Conservation (phyloP, 2,113 vertebrate species). For the Choloepus hoffmanni region DNA sequence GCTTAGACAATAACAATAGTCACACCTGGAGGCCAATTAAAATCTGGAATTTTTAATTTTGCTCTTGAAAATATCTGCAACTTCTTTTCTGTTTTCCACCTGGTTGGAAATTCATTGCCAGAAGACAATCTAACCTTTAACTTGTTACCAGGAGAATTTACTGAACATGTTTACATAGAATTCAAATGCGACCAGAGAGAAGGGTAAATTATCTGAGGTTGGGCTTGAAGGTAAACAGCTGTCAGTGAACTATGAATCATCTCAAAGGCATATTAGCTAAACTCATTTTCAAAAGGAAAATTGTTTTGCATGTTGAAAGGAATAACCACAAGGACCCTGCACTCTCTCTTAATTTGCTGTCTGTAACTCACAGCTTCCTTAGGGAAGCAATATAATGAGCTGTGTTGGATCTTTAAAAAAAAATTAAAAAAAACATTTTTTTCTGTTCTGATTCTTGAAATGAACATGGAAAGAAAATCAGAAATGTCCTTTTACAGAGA, state of each 20-base stretch:
- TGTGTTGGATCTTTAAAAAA: not conserved
- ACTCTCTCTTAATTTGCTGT: conserved; percentile 40
- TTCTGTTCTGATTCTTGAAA: not conserved
- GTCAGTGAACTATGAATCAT: conserved; percentile 62
- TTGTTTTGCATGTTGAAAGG: conserved; percentile 53
- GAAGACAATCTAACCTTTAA: conserved; percentile 70
- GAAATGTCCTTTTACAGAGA: not conserved
- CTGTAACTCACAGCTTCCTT: not conserved
- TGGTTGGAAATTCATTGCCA: conserved; percentile 52
- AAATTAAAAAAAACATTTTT: not conserved
- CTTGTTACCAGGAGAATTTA: conserved; percentile 66
- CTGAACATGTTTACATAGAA: conserved; percentile 51
- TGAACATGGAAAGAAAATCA: not conserved
- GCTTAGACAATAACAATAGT: conserved; percentile 33
- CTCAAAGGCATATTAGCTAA: conserved; percentile 51
- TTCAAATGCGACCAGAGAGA: conserved; percentile 57
- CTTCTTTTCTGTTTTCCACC: conserved; percentile 48
- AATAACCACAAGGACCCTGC: conserved; percentile 4
- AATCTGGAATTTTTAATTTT: conserved; percentile 40
- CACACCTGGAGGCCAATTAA: conserved; percentile 54
- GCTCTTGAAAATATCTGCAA: not conserved
- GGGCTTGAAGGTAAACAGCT: conserved; percentile 75
- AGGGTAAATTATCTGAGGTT: conserved; percentile 63
- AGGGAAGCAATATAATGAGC: not conserved
- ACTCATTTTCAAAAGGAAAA: conserved; percentile 55